A percentile compares a stretch with the other conserved stretches of the same genome.
phyloP scores from a whole-genome alignment of 2,888 invertebrate species.

The Trisateles emortualis region DNA sequence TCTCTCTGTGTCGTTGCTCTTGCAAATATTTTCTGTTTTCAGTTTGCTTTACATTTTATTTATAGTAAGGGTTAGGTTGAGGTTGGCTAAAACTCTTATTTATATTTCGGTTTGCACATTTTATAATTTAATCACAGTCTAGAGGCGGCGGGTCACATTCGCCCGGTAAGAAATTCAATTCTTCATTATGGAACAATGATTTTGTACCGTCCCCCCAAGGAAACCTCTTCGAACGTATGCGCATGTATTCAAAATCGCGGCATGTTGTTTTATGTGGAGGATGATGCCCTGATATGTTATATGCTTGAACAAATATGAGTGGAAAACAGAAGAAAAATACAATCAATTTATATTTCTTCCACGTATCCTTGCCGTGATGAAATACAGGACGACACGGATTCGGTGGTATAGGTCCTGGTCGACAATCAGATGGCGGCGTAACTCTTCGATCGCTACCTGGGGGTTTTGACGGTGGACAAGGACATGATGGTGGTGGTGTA shows the following conservation, averaged over 20 bases:
- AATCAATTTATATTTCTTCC: slow-evolving; percentile 67
- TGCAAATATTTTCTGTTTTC: no score
- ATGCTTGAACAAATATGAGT: slow-evolving; percentile 61
- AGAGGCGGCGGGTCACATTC: slow-evolving; percentile 69
- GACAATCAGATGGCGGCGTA: slow-evolving; percentile 60
- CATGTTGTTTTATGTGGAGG: slow-evolving; percentile 59
- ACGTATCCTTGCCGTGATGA: slow-evolving; percentile 62
- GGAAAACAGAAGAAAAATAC: slow-evolving; percentile 67
- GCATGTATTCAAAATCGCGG: slow-evolving; percentile 91
- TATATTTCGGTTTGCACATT: neutral
- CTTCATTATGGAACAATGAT: slow-evolving; percentile 94
- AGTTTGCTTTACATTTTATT: no score
- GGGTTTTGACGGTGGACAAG: slow-evolving; percentile 53
- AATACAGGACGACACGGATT: slow-evolving; percentile 67
- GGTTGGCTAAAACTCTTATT: no score
- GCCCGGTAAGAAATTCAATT: slow-evolving; percentile 85
- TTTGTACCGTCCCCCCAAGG: slow-evolving; percentile 96
- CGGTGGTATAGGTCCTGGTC: slow-evolving; percentile 57
- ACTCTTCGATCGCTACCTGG: slow-evolving; percentile 58
- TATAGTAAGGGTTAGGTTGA: no score
- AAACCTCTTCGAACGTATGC: slow-evolving; percentile 92
- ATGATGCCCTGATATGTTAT: slow-evolving; percentile 51
- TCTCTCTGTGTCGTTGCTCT: no score
- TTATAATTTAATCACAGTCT: slow-evolving; percentile 63
- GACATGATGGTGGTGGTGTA: slow-evolving; percentile 35